Conservation (phyloP, 2,888 invertebrate genomes). For the Andrena minutula region DNA sequence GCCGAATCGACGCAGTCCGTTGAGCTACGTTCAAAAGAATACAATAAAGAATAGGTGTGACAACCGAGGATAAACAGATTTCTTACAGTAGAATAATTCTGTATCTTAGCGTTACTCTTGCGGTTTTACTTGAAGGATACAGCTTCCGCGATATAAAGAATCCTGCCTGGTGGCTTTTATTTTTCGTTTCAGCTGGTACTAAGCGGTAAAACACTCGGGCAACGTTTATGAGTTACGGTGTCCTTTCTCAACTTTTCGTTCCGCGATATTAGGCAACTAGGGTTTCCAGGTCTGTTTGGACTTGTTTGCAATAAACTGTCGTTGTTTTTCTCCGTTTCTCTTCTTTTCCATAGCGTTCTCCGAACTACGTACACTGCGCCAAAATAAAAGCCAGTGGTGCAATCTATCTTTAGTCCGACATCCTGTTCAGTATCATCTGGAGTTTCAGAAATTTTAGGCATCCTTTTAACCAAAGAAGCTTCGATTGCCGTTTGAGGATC, state of each 20-base stretch:
- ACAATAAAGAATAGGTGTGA: too few species aligned
- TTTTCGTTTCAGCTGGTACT: conserved; percentile 12
- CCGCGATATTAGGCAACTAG: conserved; percentile 33
- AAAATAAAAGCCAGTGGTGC: too few species aligned
- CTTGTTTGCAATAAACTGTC: conserved; percentile 4
- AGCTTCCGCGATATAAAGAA: conserved; percentile 37
- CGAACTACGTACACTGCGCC: too few species aligned
- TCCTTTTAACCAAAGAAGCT: conserved; percentile 1
- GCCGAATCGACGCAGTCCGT: too few species aligned
- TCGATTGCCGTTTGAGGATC: neutral
- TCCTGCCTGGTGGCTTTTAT: conserved; percentile 35
- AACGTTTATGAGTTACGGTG: conserved; percentile 41
- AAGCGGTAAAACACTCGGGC: conserved; percentile 30
- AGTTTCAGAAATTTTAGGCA: neutral
- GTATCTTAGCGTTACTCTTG: too few species aligned
- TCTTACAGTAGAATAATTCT: too few species aligned
- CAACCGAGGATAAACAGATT: too few species aligned
- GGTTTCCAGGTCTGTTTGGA: neutral
- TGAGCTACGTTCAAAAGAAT: too few species aligned
- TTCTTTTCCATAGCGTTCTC: neutral
- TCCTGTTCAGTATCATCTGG: too few species aligned
- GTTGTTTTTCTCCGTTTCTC: neutral
- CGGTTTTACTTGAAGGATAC: neutral
- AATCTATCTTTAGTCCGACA: too few species aligned
- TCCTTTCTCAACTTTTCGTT: conserved; percentile 31